These are phyloP conservation scores for Rhodophaea formosa DNA, from an alignment of 2,888 invertebrate genomes.

Conservation along the genomic window DNA sequence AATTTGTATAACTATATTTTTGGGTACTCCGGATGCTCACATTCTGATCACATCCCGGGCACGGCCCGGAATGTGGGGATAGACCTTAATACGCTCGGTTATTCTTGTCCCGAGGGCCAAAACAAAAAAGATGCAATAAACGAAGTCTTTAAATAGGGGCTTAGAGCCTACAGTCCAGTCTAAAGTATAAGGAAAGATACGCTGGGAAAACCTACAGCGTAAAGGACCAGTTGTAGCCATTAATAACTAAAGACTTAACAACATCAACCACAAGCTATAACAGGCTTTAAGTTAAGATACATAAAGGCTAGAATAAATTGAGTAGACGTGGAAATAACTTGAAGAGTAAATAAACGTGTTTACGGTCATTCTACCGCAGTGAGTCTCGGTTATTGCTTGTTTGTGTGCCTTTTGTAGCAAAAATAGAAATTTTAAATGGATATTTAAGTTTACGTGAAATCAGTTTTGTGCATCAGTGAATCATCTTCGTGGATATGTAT, in stretches of 20 bases:
- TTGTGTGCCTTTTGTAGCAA: constrained; percentile 23
- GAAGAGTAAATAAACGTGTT: constrained; percentile 36
- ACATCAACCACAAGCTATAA: not conserved
- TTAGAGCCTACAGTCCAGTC: constrained; percentile 1
- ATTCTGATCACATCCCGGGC: too few relatives aligned
- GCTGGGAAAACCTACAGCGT: constrained; percentile 17
- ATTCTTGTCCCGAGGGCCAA: not conserved
- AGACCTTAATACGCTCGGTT: too few relatives aligned
- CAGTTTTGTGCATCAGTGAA: not conserved
- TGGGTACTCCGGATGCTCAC: too few relatives aligned
- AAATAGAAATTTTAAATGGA: constrained; percentile 23
- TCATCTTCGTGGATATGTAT: not conserved
- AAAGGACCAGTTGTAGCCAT: constrained; percentile 14
- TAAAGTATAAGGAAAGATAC: constrained; percentile 7
- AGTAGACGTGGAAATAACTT: not conserved
- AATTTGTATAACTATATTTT: too few relatives aligned
- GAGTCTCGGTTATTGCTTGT: constrained; percentile 28
- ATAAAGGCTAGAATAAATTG: not conserved
- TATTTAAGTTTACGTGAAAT: not conserved
- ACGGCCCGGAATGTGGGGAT: too few relatives aligned
- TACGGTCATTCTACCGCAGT: constrained; percentile 36
- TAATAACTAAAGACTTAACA: constrained; percentile 9
- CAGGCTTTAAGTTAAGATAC: not conserved
- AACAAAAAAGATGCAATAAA: not conserved
- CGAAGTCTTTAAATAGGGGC: not conserved